Base-by-base conservation (phyloP, 2,888 invertebrate genomes). In the Acanthosoma haemorrhoidale region DNA sequence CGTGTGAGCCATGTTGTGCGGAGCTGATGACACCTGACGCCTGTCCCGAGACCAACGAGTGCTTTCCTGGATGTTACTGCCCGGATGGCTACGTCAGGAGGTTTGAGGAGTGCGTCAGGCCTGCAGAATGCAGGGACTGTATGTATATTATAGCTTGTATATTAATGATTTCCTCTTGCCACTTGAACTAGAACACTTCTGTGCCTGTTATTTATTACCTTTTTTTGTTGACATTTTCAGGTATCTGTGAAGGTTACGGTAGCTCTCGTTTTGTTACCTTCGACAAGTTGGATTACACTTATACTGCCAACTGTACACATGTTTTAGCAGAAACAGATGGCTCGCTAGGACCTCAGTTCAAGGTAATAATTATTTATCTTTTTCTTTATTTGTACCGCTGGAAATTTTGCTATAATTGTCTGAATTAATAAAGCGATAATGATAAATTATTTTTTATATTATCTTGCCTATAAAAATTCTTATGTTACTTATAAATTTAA, bases 221-320 rank as follows among this genome's bases (percentile, higher is more conserved):
- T 36, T n/a, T 13, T n/a, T n/a, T n/a, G 11, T 36, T 36, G 36
- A 36, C n/a, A n/a, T 36, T 13, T 51, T 15, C 71, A 82, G 86
- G 86, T 69, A 81, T 84, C 0, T 91, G 91, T 78, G 86, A 88
- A 75, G 88, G 90, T 0, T 84, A 89, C 72, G 93, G 93, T 0
- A 87, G 90, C 64, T 87, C 92, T 0, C 89, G 92, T 77, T 92
- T 91, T 79, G 84, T 87, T 71, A 91, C 90, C 31, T 96, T 92
- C 78, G 94, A 95, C 78, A 87, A 88, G 21, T 87, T 85, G 72
- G 88, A 89, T 76, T 88, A 90, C 75, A 89, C 89, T 0, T 89
- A 91, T 79, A 87, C 89, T 74, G 92, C 91, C 4, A 91, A 91
- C 79, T 95, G 95, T 79, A 91, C 91, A 0, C 94, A 93, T 78